Conservation (phyloP, 1,140 invertebrate genomes). For the Helicorthomorpha holstii region DNA sequence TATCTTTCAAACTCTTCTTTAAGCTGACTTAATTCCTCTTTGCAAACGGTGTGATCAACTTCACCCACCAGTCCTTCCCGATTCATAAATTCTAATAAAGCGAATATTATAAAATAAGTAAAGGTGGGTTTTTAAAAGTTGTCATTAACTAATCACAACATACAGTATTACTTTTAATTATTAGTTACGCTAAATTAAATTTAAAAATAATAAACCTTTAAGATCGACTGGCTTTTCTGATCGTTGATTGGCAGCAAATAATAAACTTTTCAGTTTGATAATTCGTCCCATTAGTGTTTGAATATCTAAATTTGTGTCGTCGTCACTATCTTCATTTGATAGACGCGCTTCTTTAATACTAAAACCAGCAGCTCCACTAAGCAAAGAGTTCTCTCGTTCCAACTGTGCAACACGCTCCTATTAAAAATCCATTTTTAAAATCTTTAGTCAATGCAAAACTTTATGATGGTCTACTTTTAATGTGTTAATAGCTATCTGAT, state of each 20-base stretch:
- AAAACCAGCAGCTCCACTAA: conserved; percentile 16
- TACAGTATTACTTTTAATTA: no score
- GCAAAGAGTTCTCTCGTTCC: conserved; percentile 25
- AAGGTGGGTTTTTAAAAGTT: not conserved
- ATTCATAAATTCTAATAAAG: not conserved
- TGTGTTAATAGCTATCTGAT: conserved; percentile 53
- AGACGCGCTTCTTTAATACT: not conserved
- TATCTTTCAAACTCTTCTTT: conserved; percentile 31
- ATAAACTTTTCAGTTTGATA: conserved; percentile 19
- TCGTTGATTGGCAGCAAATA: conserved; percentile 22
- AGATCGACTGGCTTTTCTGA: conserved; percentile 26
- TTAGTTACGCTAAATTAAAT: not conserved
- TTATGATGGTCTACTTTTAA: conserved; percentile 32
- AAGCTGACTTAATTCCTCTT: conserved; percentile 23
- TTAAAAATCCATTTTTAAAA: conserved; percentile 1
- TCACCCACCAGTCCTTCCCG: not conserved
- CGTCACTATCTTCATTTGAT: conserved; percentile 8
- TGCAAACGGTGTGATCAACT: conserved; percentile 15
- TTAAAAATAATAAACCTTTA: conserved; percentile 17
- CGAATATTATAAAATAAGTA: not conserved
- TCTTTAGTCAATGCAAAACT: not conserved
- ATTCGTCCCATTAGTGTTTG: conserved; percentile 24
- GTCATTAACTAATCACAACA: not conserved
- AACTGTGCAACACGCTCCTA: conserved; percentile 21
- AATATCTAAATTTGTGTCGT: conserved; percentile 21